phyloP scores from a whole-genome alignment of 2,797 vertebrate species.

The Alcedo quadribrachys region DNA sequence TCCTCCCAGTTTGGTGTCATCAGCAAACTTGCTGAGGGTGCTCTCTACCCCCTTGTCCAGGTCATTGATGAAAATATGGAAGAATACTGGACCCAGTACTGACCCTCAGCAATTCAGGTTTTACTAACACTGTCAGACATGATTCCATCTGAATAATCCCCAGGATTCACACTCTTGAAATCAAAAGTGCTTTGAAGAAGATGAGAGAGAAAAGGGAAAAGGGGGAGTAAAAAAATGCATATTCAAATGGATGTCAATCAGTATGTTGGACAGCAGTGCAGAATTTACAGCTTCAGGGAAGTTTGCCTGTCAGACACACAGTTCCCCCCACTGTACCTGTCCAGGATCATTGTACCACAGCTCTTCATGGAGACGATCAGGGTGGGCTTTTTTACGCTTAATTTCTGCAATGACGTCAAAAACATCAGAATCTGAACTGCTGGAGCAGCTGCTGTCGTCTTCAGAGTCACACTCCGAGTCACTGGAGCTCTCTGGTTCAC shows the following conservation, averaged over 20 bases:
- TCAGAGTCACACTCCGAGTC: constrained; percentile 95
- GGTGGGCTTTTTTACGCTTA: constrained; percentile 97
- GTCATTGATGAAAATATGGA: too few species aligned
- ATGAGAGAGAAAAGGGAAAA: not conserved
- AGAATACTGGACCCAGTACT: too few species aligned
- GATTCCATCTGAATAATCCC: constrained; percentile 26
- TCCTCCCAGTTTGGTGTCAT: too few species aligned
- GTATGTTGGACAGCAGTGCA: not conserved
- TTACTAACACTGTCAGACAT: constrained; percentile 2
- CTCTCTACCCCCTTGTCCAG: too few species aligned
- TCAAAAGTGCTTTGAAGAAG: constrained; percentile 29
- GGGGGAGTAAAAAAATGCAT: not conserved
- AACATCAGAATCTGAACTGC: constrained; percentile 92
- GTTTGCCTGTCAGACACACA: not conserved
- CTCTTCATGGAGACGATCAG: constrained; percentile 96
- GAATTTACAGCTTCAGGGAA: not conserved
- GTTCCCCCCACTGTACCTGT: constrained; percentile 83
- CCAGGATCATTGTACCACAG: constrained; percentile 98
- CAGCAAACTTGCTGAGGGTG: too few species aligned
- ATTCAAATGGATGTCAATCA: not conserved
- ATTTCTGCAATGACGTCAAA: constrained; percentile 99
- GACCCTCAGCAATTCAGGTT: constrained; percentile 9
- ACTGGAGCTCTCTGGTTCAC: constrained; percentile 86
- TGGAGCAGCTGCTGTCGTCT: constrained; percentile 92
- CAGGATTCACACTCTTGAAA: not conserved